Evolutionary conservation across 1,140 invertebrate genomes (phyloP).

Genomic region (Cotesia chilonis): DNA sequence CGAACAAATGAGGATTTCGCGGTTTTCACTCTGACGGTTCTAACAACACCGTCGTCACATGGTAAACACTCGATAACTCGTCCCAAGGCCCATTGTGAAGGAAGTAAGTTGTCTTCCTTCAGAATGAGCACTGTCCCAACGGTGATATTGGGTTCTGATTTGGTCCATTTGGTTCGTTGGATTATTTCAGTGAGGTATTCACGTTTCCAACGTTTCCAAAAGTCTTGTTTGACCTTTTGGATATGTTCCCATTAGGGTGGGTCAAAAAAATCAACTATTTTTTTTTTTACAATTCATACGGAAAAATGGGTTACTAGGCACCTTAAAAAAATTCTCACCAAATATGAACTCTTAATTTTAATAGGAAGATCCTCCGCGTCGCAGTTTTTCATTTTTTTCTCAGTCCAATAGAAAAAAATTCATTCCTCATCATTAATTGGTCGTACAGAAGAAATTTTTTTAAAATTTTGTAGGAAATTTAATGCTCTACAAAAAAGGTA

Average conservation of each 20-base stretch:
- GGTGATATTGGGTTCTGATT: background rate
- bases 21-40: constrained; percentile 38
- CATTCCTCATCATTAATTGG: too few species aligned
- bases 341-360: too few species aligned
- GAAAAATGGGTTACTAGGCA: too few species aligned
- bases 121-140: constrained; percentile 37
- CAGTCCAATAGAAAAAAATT: too few species aligned
- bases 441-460: too few species aligned
- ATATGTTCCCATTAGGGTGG: constrained; percentile 26
- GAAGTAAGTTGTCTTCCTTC: constrained; percentile 40
- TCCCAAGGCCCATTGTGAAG: constrained; percentile 24
- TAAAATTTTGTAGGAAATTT: too few species aligned
- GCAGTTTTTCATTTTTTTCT: too few species aligned
- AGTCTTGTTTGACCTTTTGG: constrained; percentile 14
- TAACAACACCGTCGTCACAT: constrained; percentile 38
- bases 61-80: constrained; percentile 34
- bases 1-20: constrained; percentile 2
- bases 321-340: too few species aligned
- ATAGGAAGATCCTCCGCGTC: too few species aligned
- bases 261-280: too few species aligned
- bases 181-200: constrained; percentile 24
- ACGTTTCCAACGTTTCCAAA: constrained; percentile 11
- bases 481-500: too few species aligned
- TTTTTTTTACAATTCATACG: too few species aligned
- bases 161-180: constrained; percentile 2